These are phyloP conservation scores for Podabrus alpinus DNA, from an alignment of 2,888 invertebrate species.

Conservation along the genomic window DNA sequence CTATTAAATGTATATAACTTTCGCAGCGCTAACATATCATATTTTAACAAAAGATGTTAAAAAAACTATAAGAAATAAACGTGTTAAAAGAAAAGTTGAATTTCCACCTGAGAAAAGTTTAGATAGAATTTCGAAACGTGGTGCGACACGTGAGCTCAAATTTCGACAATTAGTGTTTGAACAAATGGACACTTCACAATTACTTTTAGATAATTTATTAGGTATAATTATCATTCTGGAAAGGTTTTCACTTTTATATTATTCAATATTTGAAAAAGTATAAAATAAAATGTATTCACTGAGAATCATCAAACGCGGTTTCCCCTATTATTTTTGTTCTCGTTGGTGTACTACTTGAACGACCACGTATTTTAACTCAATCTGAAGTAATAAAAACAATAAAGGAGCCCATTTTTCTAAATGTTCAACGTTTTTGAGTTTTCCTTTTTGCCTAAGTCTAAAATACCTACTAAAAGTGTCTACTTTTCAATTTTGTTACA, in stretches of 20 bases:
- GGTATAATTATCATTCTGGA: background rate
- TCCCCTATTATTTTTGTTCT: background rate
- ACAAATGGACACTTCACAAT: background rate
- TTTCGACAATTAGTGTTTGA: background rate
- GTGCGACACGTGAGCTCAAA: background rate
- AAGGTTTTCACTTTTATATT: background rate
- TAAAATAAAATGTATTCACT: background rate
- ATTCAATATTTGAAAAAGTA: background rate
- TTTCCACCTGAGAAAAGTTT: background rate
- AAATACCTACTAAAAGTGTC: too few species aligned
- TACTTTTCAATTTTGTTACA: background rate
- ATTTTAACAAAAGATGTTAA: background rate
- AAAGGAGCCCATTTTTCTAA: constrained; percentile 3
- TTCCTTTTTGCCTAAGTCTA: background rate
- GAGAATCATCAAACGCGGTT: background rate
- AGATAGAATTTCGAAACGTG: background rate
- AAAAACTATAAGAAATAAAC: background rate
- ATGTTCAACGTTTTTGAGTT: background rate
- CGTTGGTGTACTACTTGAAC: background rate
- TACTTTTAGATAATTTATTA: too few species aligned
- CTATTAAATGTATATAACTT: background rate
- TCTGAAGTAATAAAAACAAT: constrained; percentile 12
- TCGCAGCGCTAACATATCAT: background rate
- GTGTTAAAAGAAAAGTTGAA: background rate
- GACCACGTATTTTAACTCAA: constrained; percentile 10